Conservation (phyloP, 2,797 vertebrate genomes). For the Labeo calbasu region DNA sequence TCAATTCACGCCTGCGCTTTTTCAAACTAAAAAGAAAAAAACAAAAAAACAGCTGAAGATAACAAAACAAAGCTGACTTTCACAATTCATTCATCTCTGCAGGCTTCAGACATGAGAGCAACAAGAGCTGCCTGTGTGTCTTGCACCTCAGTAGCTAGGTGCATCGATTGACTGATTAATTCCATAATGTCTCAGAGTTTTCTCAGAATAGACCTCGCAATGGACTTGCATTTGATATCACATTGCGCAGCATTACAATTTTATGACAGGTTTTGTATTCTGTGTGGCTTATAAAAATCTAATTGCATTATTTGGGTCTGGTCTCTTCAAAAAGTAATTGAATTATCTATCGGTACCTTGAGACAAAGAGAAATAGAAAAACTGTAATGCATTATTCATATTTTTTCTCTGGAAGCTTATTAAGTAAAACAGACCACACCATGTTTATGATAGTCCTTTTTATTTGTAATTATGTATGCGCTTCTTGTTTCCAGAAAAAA, state of each 20-base stretch:
- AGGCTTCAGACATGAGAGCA: slow-evolving; percentile 5
- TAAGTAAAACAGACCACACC: slow-evolving; percentile 64
- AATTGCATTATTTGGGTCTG: slow-evolving; percentile 66
- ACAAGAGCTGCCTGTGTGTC: not conserved
- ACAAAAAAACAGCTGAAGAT: not conserved
- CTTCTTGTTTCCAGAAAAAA: slow-evolving; percentile 47
- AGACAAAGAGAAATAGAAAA: slow-evolving; percentile 59
- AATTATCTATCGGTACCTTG: slow-evolving; percentile 63
- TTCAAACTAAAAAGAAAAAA: not conserved
- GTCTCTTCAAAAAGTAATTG: slow-evolving; percentile 63
- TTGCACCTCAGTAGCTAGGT: slow-evolving; percentile 20
- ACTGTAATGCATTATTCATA: slow-evolving; percentile 67
- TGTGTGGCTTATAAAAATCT: slow-evolving; percentile 60
- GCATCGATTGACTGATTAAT: slow-evolving; percentile 39
- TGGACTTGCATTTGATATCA: slow-evolving; percentile 32
- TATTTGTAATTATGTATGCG: slow-evolving; percentile 60
- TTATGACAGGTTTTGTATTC: slow-evolving; percentile 60
- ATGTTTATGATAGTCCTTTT: slow-evolving; percentile 64
- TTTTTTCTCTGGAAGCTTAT: slow-evolving; percentile 56
- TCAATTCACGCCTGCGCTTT: slow-evolving; percentile 23
- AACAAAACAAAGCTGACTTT: slow-evolving; percentile 34
- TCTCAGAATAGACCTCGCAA: slow-evolving; percentile 25
- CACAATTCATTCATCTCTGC: slow-evolving; percentile 27
- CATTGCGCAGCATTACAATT: slow-evolving; percentile 46
- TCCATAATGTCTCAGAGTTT: slow-evolving; percentile 44